These are phyloP conservation scores for Chromobotia macracanthus DNA, from an alignment of 2,797 vertebrate species.

Conservation along the genomic window DNA sequence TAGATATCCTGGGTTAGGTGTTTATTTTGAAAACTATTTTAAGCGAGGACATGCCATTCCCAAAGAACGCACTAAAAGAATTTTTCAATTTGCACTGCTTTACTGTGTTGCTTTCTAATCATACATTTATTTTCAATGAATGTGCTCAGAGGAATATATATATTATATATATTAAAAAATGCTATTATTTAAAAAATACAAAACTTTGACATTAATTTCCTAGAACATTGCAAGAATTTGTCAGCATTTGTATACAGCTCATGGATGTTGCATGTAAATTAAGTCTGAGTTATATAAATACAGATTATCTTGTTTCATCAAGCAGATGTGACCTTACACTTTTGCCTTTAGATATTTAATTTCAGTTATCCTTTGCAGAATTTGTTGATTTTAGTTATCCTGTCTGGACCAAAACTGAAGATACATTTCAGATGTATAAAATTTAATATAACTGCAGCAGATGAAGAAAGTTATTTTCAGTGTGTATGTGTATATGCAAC, in stretches of 20 bases:
- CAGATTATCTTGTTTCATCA: conserved; percentile 18
- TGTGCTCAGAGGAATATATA: not conserved
- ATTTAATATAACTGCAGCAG: conserved; percentile 5
- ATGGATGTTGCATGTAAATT: conserved; percentile 3
- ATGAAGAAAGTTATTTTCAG: not conserved
- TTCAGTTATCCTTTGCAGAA: conserved; percentile 11
- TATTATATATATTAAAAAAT: too few relatives aligned
- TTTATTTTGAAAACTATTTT: not conserved
- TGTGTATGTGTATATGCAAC: not conserved
- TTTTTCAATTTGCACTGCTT: not conserved
- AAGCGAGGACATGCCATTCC: not conserved
- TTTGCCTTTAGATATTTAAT: conserved; percentile 15
- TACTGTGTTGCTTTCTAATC: conserved; percentile 19
- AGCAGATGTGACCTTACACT: conserved; percentile 20
- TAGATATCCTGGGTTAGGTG: not conserved
- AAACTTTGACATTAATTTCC: not conserved
- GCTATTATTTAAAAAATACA: too few relatives aligned
- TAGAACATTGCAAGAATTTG: not conserved
- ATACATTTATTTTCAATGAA: conserved; percentile 3
- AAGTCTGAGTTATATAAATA: not conserved
- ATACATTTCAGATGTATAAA: conserved; percentile 5
- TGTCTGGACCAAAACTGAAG: conserved; percentile 1
- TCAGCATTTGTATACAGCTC: not conserved
- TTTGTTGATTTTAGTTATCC: conserved; percentile 7
- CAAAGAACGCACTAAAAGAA: not conserved